Base-by-base conservation (phyloP, 2,797 vertebrate genomes). In the Oreochromis grahami region DNA sequence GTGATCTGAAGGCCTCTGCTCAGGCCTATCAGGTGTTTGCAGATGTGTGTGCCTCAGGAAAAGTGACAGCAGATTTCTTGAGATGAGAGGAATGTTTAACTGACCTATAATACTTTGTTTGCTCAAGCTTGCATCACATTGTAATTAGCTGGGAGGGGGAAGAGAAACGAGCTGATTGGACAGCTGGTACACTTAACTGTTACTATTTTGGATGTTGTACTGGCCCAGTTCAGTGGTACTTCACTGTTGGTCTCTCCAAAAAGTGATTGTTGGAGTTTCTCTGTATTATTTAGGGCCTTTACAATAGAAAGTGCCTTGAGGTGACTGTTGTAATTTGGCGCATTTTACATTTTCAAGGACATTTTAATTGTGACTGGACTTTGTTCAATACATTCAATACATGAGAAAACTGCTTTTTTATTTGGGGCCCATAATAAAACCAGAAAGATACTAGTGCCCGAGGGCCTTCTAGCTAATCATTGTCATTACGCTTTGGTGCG, bases 21-120 rank as follows among this genome's bases (percentile, higher is more conserved):
- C 95, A 1, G 79, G 94, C 95, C 94, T 97, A 98, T 99, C 98
- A 98, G 98, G 98, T 98, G 97, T 98, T 98, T 97, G 97, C 97
- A 97, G 96, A 98, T 97, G 94, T 94, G 91, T 92, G 93, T 72
- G 81, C 95, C 92, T 93, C 89, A 92, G 91, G 92, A 93, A 94
- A 90, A 92, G 93, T 82, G 79, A 94, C 89, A 84, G 83, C 88
- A 60, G 76, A 87, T 90, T 81, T 80, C 89, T 85, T 91, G 89
- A 96, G 96, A 95, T 94, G 95, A 97, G 97, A 96, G 93, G 91
- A 95, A 92, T 85, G 87, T 95, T 96, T 97, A 97, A 96, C 94
- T 94, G 94, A 93, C 84, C 97, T 96, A 94, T 98, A 98, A 98
- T 97, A 97, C 97, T 97, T 97, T 98, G 97, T 98, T 98, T 98